phyloP scores from a whole-genome alignment of 2,797 vertebrate species.

The Choloepus didactylus region DNA sequence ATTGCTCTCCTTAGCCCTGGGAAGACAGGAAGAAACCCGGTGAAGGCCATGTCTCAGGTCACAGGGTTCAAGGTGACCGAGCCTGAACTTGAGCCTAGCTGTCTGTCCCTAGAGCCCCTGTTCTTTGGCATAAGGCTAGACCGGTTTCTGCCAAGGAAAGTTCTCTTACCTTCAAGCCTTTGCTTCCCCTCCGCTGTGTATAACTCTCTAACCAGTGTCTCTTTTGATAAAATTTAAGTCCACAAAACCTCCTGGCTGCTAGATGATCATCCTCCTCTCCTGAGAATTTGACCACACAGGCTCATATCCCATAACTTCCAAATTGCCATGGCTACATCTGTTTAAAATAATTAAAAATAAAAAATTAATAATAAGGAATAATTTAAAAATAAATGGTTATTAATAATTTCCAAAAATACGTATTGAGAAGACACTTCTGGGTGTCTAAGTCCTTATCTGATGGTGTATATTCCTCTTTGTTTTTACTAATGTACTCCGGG shows the following conservation, averaged over 20 bases:
- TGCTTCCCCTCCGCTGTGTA: background rate
- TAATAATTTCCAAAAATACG: background rate
- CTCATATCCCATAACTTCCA: background rate
- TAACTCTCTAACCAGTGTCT: no score
- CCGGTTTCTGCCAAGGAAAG: background rate
- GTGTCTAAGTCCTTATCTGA: background rate
- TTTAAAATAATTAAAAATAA: background rate
- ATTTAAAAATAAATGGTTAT: background rate
- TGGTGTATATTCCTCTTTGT: accelerated
- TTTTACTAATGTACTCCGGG: background rate
- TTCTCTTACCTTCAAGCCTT: background rate
- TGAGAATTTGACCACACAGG: background rate
- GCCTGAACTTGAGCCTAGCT: background rate
- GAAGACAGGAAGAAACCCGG: background rate
- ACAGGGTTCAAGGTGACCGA: background rate
- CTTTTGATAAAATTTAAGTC: background rate
- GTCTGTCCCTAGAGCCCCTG: accelerated
- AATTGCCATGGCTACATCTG: background rate
- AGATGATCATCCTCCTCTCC: background rate
- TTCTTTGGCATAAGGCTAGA: background rate
- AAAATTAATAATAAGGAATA: no score
- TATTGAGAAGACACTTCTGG: background rate
- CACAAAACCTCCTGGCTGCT: background rate
- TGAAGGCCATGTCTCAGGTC: background rate
- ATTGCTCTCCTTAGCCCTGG: no score